phyloP scores from a whole-genome alignment of 2,797 vertebrate species.

The Gymnoscopelus braueri region DNA sequence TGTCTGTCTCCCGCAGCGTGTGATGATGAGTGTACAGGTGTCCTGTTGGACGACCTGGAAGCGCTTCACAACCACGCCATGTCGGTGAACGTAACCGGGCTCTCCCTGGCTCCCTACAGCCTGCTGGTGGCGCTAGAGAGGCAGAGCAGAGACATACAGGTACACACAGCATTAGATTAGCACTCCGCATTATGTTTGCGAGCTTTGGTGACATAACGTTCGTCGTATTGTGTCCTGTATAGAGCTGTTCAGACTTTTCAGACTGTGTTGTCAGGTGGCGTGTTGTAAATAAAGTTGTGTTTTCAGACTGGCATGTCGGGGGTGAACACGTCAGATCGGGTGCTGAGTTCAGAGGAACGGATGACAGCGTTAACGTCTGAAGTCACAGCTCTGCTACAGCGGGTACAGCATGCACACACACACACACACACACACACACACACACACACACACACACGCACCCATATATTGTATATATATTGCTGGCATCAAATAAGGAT shows the following conservation, averaged over 20 bases:
- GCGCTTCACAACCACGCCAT: constrained; percentile 56
- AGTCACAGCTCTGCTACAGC: constrained; percentile 71
- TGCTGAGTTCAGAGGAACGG: constrained; percentile 66
- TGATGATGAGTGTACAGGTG: constrained; percentile 86
- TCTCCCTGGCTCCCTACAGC: constrained; percentile 74
- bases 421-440: no score
- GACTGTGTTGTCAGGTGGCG: no score
- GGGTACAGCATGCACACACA: constrained; percentile 73
- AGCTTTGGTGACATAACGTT: no score
- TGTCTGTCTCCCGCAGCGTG: constrained; percentile 80
- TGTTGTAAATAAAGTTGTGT: no score
- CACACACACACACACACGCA: no score
- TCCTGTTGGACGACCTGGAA: constrained; percentile 84
- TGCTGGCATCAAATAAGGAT: no score
- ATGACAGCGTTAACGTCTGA: constrained; percentile 68
- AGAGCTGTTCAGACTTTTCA: no score
- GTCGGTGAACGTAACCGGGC: constrained; percentile 81
- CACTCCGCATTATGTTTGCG: no score
- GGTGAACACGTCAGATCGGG: no score
- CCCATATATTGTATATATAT: not conserved
- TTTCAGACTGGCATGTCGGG: no score
- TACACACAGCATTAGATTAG: constrained; percentile 43
- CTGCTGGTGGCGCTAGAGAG: constrained; percentile 85
- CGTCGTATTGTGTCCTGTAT: no score
- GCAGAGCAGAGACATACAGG: constrained; percentile 79